Percentiles rank a stretch among this genome's conserved stretches.
Conservation (phyloP, 2,888 invertebrate genomes). For the Encarsia formosa region DNA sequence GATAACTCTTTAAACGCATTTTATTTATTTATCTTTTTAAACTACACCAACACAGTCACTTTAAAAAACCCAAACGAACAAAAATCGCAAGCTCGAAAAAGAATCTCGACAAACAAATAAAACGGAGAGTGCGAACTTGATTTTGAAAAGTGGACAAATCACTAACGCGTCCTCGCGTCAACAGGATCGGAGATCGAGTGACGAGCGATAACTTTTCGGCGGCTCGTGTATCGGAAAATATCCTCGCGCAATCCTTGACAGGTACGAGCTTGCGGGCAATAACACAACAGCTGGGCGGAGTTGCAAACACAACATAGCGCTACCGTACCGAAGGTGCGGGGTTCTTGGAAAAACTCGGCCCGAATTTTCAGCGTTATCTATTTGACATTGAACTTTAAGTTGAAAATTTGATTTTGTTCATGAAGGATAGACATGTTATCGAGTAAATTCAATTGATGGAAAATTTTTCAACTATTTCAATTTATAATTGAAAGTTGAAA, state of each 20-base stretch:
- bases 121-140: not conserved
- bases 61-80: constrained; percentile 5
- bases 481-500: no score
- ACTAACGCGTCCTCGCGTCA: constrained; percentile 13
- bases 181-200: constrained; percentile 23
- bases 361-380: no score
- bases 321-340: no score
- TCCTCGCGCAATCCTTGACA: constrained; percentile 34
- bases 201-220: no score
- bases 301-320: constrained; percentile 40
- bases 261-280: no score
- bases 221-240: constrained; percentile 22
- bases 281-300: constrained; percentile 36
- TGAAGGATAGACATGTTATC: no score
- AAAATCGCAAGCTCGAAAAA: constrained; percentile 7
- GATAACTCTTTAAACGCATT: constrained; percentile 43
- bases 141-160: not conserved
- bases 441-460: no score
- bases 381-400: no score
- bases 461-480: no score
- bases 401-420: no score
- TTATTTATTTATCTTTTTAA: constrained; percentile 1
- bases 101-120: not conserved
- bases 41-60: not conserved
- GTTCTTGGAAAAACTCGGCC: no score